These are phyloP conservation scores for Ectobius pallidus DNA, from an alignment of 2,888 invertebrate species.

Conservation along the genomic window DNA sequence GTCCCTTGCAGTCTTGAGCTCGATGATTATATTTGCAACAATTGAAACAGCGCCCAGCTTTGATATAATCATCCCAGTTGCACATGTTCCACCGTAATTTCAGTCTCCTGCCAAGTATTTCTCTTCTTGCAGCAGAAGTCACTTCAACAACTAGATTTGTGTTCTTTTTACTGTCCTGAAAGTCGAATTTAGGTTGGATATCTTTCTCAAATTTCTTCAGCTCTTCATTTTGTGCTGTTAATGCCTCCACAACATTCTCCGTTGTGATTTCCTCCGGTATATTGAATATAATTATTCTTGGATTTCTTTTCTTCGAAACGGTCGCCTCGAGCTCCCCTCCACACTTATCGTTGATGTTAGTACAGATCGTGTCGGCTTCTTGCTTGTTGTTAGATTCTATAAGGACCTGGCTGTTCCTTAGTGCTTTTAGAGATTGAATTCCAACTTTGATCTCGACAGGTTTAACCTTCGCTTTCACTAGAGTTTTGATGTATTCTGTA, in stretches of 20 bases:
- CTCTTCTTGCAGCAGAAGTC: not conserved
- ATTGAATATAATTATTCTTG: not conserved
- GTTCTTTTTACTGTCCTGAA: not conserved
- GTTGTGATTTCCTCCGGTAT: not conserved
- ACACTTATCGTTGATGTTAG: too few relatives aligned
- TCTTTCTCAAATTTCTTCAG: not conserved
- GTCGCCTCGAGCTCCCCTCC: not conserved
- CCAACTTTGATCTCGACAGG: too few relatives aligned
- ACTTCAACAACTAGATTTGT: not conserved
- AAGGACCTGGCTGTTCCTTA: not conserved
- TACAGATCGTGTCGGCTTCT: too few relatives aligned
- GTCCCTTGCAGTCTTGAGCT: not conserved
- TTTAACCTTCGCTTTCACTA: not conserved
- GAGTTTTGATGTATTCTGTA: not conserved
- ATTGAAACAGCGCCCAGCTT: too few relatives aligned
- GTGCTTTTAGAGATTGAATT: not conserved
- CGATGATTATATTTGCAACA: too few relatives aligned
- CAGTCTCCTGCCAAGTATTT: not conserved
- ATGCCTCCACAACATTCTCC: not conserved
- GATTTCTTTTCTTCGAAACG: too few relatives aligned
- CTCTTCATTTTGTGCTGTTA: not conserved
- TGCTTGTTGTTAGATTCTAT: too few relatives aligned
- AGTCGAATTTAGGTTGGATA: not conserved
- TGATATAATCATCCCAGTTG: too few relatives aligned
- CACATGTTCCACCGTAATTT: not conserved